Percentiles rank a stretch among this genome's conserved stretches.
phyloP scores from a whole-genome alignment of 2,888 invertebrate species.

The Yponomeuta malinellus region DNA sequence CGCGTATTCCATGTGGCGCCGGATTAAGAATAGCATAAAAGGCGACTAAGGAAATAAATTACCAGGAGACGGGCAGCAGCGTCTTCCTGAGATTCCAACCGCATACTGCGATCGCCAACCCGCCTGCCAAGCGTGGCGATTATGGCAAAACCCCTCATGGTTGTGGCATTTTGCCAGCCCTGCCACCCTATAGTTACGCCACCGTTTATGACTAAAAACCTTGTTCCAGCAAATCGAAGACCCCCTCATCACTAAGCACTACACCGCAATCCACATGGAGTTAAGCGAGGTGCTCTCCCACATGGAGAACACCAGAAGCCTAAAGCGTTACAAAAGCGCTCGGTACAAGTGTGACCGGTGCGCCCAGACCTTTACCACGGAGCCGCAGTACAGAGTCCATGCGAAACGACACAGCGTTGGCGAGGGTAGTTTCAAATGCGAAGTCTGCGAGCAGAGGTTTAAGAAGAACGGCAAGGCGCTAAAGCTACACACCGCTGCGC shows the following conservation, averaged over 20 bases:
- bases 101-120: no score
- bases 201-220: no score
- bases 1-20: no score
- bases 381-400: neutral
- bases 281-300: neutral
- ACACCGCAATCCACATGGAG: neutral
- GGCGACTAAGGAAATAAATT: no score
- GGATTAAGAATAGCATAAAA: no score
- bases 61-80: no score
- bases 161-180: no score
- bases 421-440: neutral
- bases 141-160: no score
- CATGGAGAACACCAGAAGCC: neutral
- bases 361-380: neutral
- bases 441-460: neutral
- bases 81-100: no score
- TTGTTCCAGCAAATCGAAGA: neutral
- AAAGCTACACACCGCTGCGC: neutral
- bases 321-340: neutral
- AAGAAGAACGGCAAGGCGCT: neutral
- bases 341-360: neutral
- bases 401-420: neutral
- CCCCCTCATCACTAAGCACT: neutral
- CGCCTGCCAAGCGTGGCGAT: no score
- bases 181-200: no score